Base-by-base conservation (phyloP, 1,140 invertebrate species). In the Octopus bimaculoides region DNA sequence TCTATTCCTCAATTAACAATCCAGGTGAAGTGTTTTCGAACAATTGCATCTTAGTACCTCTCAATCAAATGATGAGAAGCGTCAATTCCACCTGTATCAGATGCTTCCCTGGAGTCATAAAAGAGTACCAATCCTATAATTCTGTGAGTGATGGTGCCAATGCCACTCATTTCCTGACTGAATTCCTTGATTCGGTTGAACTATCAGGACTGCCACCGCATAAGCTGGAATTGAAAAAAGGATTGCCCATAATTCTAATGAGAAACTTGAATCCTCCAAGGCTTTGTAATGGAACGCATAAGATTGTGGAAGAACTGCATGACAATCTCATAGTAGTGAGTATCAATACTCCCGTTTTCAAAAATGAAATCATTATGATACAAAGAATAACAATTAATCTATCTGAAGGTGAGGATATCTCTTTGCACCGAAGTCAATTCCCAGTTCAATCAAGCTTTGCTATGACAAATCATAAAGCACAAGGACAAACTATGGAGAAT, bases 181-280 rank as follows among this genome's bases (percentile, higher is more conserved):
- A 89, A 82, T 85, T 88, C 75, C 77, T 88, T 14, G 88, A 88
- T 84, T 84, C 81, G 78, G 78, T 87, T 5, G 79, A 88, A 54
- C 52, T 79, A 61, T 54, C 86, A 75, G 85, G 85, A 10, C 66
- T 87, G 52, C 85, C 83, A 61, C 61, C 81, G 0, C 86, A 88
- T 52, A 53, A 52, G 54, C 71, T 88, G 54, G 54, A 73, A 20
- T 77, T 89, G 14, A 88, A 88, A 81, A 78, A 82, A 55, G 83
- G 83, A 10, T 41, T 26, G n/a, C 81, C 80, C 14, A 88, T 92
- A 26, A 90, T 92, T 73, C 81, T 92, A 78, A 81, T 91, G 14
- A 81, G 89, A 83, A 91, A 92, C 82, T 89, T 80, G 86, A 91
- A 84, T 84, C 85, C 81, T 87, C 89, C 81, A 87, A 79, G 77